A percentile compares a stretch with the other conserved stretches of the same genome.
phyloP scores from a whole-genome alignment of 1,140 invertebrate species.

The Neodiprion pinetum region DNA sequence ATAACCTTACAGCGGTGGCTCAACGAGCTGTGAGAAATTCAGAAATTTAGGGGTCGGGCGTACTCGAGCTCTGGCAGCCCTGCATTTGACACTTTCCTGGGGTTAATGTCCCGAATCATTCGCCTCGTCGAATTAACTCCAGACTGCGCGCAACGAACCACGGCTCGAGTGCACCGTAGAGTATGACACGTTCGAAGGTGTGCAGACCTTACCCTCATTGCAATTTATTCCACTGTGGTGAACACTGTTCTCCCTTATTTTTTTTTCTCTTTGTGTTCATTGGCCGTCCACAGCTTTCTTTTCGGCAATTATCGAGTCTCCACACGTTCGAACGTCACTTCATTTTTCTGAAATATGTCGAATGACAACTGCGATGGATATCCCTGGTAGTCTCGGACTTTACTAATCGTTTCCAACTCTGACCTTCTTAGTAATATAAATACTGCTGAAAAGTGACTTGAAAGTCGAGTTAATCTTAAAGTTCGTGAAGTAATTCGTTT shows the following conservation, averaged over 20 bases:
- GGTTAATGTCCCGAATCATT: slow-evolving; percentile 5
- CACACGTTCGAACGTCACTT: too few species aligned
- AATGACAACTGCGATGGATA: too few species aligned
- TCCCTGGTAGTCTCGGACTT: too few species aligned
- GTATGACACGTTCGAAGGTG: not conserved
- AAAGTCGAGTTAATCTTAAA: too few species aligned
- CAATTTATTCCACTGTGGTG: not conserved
- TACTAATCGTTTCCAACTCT: too few species aligned
- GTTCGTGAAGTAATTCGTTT: too few species aligned
- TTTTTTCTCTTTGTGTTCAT: not conserved
- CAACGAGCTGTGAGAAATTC: not conserved
- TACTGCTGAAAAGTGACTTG: too few species aligned
- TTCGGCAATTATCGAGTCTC: too few species aligned
- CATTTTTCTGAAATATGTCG: too few species aligned
- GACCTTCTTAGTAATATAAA: too few species aligned
- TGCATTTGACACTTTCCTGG: not conserved
- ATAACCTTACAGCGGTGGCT: not conserved
- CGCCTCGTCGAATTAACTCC: slow-evolving; percentile 6
- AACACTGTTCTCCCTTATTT: not conserved
- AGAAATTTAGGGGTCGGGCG: not conserved
- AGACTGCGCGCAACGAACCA: not conserved
- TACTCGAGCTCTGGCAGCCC: not conserved
- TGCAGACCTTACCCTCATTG: not conserved
- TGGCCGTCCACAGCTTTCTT: too few species aligned
- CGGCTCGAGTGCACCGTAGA: not conserved